phyloP scores from a whole-genome alignment of 2,797 vertebrate genomes.

The Gymnoscopelus microlampas region DNA sequence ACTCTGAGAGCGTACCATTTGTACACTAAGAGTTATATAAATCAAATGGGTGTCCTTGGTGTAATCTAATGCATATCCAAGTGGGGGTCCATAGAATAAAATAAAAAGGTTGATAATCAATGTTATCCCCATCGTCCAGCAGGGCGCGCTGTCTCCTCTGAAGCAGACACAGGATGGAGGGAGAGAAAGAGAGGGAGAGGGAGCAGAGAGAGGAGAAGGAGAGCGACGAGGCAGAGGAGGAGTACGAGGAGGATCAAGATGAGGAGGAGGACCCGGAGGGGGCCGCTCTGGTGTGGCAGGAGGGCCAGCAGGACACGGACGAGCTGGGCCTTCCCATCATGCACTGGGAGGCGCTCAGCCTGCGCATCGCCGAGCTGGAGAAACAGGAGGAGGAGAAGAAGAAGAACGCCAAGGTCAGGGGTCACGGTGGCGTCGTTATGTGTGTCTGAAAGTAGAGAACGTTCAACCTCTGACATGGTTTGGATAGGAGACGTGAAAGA shows the following conservation, averaged over 20 bases:
- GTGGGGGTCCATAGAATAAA: too few relatives aligned
- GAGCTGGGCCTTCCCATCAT: slow-evolving; percentile 83
- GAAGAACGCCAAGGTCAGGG: slow-evolving; percentile 65
- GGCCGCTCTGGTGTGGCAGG: slow-evolving; percentile 76
- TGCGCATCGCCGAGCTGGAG: slow-evolving; percentile 83
- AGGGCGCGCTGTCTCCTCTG: too few relatives aligned
- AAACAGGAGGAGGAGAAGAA: slow-evolving; percentile 82
- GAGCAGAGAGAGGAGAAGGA: slow-evolving; percentile 64
- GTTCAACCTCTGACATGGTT: too few relatives aligned
- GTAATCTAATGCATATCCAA: too few relatives aligned
- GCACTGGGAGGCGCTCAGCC: slow-evolving; percentile 85
- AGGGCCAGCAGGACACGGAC: slow-evolving; percentile 70
- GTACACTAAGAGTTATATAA: too few relatives aligned
- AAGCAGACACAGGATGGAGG: slow-evolving; percentile 64
- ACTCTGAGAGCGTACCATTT: too few relatives aligned
- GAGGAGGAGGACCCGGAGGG: slow-evolving; percentile 74
- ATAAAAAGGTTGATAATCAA: too few relatives aligned
- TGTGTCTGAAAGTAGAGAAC: too few relatives aligned
- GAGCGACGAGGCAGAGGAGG: slow-evolving; percentile 56
- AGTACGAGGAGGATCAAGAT: slow-evolving; percentile 47
- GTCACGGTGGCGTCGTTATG: not conserved
- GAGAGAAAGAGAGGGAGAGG: slow-evolving; percentile 75
- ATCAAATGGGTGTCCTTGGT: too few relatives aligned
- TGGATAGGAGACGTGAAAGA: too few relatives aligned
- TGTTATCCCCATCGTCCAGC: too few relatives aligned